A percentile compares a stretch with the other conserved stretches of the same genome.
phyloP scores from a whole-genome alignment of 2,888 invertebrate species.

The Dryocosmus kuriphilus region DNA sequence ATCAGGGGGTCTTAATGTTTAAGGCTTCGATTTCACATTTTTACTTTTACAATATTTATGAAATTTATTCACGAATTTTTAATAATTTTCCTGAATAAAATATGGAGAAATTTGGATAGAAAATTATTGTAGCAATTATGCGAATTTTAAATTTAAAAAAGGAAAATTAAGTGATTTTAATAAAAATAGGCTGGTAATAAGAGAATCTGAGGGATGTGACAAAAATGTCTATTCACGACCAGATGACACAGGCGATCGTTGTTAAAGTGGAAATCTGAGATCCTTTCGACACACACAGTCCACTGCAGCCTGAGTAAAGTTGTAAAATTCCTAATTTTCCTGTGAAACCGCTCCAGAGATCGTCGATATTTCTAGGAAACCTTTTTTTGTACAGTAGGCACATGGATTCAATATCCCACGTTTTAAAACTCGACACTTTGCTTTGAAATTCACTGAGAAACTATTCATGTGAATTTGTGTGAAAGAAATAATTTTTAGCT shows the following conservation, averaged over 20 bases:
- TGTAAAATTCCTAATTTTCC: conserved; percentile 11
- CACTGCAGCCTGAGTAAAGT: neutral
- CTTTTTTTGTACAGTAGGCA: neutral
- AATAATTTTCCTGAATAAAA: too few species aligned
- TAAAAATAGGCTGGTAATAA: neutral
- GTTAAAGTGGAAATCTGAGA: conserved; percentile 52
- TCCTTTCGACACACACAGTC: conserved; percentile 15
- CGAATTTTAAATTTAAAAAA: neutral
- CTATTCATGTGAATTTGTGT: too few species aligned
- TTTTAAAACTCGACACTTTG: neutral
- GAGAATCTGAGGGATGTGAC: neutral
- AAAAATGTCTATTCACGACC: neutral
- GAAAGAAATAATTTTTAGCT: too few species aligned
- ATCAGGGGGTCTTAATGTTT: too few species aligned
- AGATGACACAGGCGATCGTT: conserved; percentile 37
- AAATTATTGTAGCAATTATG: neutral
- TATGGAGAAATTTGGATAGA: neutral
- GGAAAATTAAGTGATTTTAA: neutral
- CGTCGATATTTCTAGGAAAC: neutral
- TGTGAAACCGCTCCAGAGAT: neutral
- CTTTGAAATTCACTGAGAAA: neutral
- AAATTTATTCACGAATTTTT: too few species aligned
- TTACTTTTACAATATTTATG: too few species aligned
- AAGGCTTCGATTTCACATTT: too few species aligned
- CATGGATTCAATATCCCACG: neutral